A percentile compares a stretch with the other conserved stretches of the same genome.
Evolutionary conservation across 2,888 invertebrate species (phyloP).

Genomic region (Rhingia campestris): DNA sequence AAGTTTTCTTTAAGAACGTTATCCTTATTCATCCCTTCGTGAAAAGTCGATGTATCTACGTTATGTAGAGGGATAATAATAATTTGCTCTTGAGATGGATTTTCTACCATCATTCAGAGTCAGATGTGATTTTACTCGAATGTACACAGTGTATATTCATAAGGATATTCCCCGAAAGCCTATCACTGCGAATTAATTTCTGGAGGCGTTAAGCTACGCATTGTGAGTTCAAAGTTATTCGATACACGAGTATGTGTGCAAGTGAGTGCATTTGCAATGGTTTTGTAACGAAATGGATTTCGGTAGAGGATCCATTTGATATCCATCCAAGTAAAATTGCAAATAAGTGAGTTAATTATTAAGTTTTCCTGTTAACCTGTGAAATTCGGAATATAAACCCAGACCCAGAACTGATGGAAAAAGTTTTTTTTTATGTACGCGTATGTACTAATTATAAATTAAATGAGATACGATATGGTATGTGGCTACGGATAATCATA

Average conservation of each 20-base stretch:
- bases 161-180: conserved; percentile 39
- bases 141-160: neutral
- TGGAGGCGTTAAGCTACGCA: conserved; percentile 45
- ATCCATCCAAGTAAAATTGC: conserved; percentile 42
- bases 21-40: conserved; percentile 21
- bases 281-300: conserved; percentile 32
- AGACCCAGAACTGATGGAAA: conserved; percentile 10
- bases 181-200: conserved; percentile 56
- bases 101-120: conserved; percentile 34
- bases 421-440: conserved; percentile 28
- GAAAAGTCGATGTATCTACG: neutral
- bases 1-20: conserved; percentile 44
- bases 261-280: neutral
- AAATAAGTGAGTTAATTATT: conserved; percentile 52
- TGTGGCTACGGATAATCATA: too few relatives aligned
- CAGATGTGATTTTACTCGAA: conserved; percentile 35
- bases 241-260: neutral
- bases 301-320: conserved; percentile 16
- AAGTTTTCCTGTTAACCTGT: conserved; percentile 43
- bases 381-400: conserved; percentile 10
- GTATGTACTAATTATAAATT: too few relatives aligned
- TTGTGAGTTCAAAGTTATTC: conserved; percentile 32
- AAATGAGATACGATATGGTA: too few relatives aligned
- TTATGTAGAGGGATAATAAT: neutral
- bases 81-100: conserved; percentile 45